phyloP scores from a whole-genome alignment of 2,113 vertebrate species.

The Origma solitaria region DNA sequence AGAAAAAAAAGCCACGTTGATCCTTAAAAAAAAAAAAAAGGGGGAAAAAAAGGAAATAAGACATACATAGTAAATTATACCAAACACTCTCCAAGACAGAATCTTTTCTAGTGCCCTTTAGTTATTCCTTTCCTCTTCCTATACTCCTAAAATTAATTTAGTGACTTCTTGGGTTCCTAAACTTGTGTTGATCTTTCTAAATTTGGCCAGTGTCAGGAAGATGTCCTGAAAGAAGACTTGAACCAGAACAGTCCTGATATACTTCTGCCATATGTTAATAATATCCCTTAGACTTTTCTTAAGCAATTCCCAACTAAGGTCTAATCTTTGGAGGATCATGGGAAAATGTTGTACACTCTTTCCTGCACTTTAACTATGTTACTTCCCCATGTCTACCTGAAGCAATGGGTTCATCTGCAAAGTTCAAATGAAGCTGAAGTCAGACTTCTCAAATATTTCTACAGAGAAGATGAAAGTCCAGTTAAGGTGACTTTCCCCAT shows the following conservation, averaged over 20 bases:
- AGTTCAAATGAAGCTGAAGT: neutral
- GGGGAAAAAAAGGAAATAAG: neutral
- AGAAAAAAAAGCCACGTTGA: rapidly evolving
- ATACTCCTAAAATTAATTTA: neutral
- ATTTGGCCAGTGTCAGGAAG: neutral
- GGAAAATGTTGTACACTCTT: neutral
- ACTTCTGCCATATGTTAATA: neutral
- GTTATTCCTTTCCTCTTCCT: neutral
- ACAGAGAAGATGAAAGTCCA: neutral
- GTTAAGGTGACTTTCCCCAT: neutral
- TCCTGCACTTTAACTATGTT: neutral
- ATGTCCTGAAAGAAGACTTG: neutral
- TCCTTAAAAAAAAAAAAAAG: neutral
- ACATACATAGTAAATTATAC: neutral
- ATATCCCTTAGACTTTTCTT: neutral
- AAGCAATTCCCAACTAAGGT: no score
- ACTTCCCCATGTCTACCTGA: neutral
- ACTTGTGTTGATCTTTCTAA: neutral
- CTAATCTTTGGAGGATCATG: no score
- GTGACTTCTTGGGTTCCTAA: neutral
- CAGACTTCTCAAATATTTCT: neutral
- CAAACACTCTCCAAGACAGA: neutral
- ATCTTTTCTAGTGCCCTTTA: neutral
- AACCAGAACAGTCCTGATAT: neutral
- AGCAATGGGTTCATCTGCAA: neutral